These are phyloP conservation scores for Xiphorhynchus erythropygius DNA, from an alignment of 2,797 vertebrate species.

Conservation along the genomic window DNA sequence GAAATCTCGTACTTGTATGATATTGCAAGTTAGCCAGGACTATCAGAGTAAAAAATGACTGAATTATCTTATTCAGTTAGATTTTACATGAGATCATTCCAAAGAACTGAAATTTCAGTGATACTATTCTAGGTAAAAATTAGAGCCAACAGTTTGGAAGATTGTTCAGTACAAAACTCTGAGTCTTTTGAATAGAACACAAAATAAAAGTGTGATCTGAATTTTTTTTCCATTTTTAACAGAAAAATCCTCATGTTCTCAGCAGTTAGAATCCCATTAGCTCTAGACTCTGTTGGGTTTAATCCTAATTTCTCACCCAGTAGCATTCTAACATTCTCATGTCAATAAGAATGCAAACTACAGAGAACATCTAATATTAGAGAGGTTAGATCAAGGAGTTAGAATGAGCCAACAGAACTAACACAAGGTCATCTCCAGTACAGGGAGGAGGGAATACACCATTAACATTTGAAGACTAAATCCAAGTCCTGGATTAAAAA, in stretches of 20 bases:
- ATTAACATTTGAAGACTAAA: neutral
- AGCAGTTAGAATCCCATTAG: neutral
- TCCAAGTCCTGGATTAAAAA: neutral
- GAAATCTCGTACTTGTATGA: neutral
- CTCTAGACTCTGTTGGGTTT: neutral
- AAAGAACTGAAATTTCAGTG: slow-evolving; percentile 39
- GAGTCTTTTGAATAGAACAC: neutral
- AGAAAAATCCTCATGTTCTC: neutral
- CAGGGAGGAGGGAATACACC: neutral
- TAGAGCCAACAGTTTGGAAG: slow-evolving; percentile 2
- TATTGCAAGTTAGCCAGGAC: slow-evolving; percentile 32
- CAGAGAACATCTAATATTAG: neutral
- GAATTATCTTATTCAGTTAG: neutral
- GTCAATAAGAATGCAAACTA: neutral
- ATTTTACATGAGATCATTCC: neutral
- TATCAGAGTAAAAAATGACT: slow-evolving; percentile 35
- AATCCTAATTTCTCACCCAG: neutral
- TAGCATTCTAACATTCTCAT: neutral
- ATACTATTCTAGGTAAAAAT: neutral
- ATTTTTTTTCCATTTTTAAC: neutral
- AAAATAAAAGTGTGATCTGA: neutral
- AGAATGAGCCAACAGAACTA: neutral
- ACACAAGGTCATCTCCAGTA: neutral
- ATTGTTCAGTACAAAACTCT: slow-evolving; percentile 1
- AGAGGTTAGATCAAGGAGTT: neutral